Base-by-base conservation (phyloP, 2,888 invertebrate genomes). In the Callimorpha dominula region DNA sequence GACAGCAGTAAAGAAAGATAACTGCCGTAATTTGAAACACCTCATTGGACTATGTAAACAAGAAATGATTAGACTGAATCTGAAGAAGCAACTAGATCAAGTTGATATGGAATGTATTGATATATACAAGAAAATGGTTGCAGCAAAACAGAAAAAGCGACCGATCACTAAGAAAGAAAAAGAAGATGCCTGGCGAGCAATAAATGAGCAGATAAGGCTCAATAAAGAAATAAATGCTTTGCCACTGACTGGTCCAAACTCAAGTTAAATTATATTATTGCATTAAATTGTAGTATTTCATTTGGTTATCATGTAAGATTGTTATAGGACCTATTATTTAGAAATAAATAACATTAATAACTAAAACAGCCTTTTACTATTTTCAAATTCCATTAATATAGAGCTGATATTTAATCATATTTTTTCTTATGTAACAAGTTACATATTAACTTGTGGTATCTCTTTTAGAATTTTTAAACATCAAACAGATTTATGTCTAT, bases 91-190 rank as follows among this genome's bases (percentile, higher is more conserved):
- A 89, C 96, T 98, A 50, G 97, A 97, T 83, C 95, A 96, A 72
- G 96, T 97, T 5, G 98, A 98, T 87, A 96, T 96, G 87, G 97
- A 97, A 90, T 97, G 97, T 75, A 97, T 98, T 89, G 99, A 99
- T 89, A 97, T 98, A 84, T 99, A 98, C 88, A 97, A 98, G 85
- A 98, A 97, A 88, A 97, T 98, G 86, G 96, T 97, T 75, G 95
- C 97, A 50, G 97, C 97, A 1, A 98, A 98, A 84, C 97, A 98
- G 88, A 98, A 98, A 91, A 98, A 98, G 88, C 96, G 97, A 79
- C 97, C 97, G 11, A 96, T 98, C 7, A 97, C 97, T 50, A 97
- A 97, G 83, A 98, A 98, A 86, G 98, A 98, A 87, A 97, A 97
- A 82, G 98, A 98, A 75, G 97, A 97, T 89, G 98, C 98, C 12